phyloP scores from a whole-genome alignment of 1,140 invertebrate species.

The Lepidurus apus region DNA sequence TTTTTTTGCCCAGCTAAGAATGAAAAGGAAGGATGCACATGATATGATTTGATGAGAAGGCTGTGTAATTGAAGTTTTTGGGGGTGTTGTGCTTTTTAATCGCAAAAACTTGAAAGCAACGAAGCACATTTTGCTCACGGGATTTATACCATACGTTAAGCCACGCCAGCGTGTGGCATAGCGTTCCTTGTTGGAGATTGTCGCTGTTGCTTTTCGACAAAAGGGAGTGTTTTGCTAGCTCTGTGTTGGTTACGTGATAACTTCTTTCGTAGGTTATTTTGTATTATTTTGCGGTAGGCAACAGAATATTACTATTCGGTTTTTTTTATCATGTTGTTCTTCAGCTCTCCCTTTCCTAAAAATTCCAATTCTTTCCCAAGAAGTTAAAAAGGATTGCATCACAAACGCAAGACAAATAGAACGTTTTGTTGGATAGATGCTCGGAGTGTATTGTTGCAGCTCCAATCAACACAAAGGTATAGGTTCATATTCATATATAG shows the following conservation, averaged over 20 bases:
- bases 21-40: too few relatives aligned
- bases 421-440: constrained; percentile 19
- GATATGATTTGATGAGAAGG: background rate
- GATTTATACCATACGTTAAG: background rate
- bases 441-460: constrained; percentile 12
- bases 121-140: constrained; percentile 11
- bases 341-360: background rate
- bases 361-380: background rate
- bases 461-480: background rate
- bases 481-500: background rate
- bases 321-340: background rate
- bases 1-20: too few relatives aligned
- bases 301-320: background rate
- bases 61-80: background rate
- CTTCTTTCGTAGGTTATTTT: background rate
- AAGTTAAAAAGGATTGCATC: background rate
- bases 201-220: background rate
- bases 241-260: background rate
- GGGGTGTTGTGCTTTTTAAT: background rate
- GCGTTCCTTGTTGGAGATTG: background rate
- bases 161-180: background rate
- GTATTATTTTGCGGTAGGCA: background rate
- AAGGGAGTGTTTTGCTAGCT: background rate
- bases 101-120: background rate
- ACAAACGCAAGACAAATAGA: background rate